Percentiles rank a stretch among this genome's conserved stretches.
These are phyloP conservation scores for Neosilurus mollespiculum DNA, from an alignment of 2,797 vertebrate species.

Conservation along the genomic window DNA sequence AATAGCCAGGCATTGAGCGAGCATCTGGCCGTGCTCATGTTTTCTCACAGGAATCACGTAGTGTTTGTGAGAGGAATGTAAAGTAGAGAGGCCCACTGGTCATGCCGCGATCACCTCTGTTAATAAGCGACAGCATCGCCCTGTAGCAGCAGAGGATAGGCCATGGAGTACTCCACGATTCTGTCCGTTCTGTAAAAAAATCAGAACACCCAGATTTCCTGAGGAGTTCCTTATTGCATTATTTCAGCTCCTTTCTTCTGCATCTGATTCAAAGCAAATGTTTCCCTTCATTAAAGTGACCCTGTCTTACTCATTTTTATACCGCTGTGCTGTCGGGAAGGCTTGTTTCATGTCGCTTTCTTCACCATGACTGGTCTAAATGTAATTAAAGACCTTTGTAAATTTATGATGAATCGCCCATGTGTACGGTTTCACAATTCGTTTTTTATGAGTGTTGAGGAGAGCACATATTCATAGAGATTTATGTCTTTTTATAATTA, in stretches of 20 bases:
- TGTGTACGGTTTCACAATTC: neutral
- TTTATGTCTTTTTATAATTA: neutral
- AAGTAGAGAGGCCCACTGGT: slow-evolving; percentile 63
- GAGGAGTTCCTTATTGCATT: too few relatives aligned
- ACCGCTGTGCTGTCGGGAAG: neutral
- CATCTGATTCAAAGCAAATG: neutral
- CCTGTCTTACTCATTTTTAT: neutral
- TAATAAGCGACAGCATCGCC: slow-evolving; percentile 68
- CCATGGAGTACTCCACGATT: neutral
- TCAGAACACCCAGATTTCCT: neutral
- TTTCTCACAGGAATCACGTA: slow-evolving; percentile 68
- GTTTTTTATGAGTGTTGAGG: neutral
- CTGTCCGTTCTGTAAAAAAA: neutral
- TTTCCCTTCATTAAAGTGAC: neutral
- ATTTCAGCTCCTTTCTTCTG: neutral
- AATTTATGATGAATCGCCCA: neutral
- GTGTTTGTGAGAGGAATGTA: slow-evolving; percentile 76
- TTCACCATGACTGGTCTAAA: neutral
- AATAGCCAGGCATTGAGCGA: slow-evolving; percentile 52
- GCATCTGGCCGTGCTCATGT: slow-evolving; percentile 64
- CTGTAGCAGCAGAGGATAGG: neutral
- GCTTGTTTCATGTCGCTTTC: neutral
- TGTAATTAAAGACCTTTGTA: neutral
- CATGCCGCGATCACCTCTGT: slow-evolving; percentile 60
- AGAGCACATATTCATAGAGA: neutral